These are phyloP conservation scores for Cosmorhoe ocellata DNA, from an alignment of 2,888 invertebrate genomes.

Conservation along the genomic window DNA sequence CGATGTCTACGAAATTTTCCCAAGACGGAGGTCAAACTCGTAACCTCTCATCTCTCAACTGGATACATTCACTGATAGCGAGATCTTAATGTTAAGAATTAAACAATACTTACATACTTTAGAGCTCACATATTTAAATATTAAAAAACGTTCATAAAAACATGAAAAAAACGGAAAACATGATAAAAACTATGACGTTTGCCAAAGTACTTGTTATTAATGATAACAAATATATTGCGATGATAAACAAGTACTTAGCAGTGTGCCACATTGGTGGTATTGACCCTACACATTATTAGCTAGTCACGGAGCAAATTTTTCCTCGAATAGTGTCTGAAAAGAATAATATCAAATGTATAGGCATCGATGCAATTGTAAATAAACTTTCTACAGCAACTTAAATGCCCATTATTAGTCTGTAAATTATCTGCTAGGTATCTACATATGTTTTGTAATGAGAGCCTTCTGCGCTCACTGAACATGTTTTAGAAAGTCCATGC, in stretches of 20 bases:
- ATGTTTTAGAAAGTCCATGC: slow-evolving; percentile 23
- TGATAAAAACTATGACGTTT: slow-evolving; percentile 20
- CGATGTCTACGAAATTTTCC: no score
- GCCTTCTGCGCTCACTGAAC: slow-evolving; percentile 8
- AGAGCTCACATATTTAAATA: slow-evolving; percentile 10
- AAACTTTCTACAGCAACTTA: neutral
- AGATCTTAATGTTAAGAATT: neutral
- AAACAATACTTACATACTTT: neutral
- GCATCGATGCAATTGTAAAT: neutral
- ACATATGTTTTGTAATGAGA: slow-evolving; percentile 16
- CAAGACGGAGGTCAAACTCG: no score
- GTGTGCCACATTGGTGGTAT: slow-evolving; percentile 33
- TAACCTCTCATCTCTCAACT: neutral
- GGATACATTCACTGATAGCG: neutral
- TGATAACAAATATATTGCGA: slow-evolving; percentile 13
- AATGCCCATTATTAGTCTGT: slow-evolving; percentile 12
- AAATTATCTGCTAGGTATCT: slow-evolving; percentile 4
- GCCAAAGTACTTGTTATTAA: slow-evolving; percentile 1
- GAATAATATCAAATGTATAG: neutral
- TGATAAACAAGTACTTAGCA: slow-evolving; percentile 9
- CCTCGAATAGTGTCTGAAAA: neutral
- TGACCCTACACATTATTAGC: slow-evolving; percentile 24
- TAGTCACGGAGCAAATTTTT: neutral
- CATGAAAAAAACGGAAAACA: slow-evolving; percentile 24
- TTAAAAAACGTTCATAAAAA: no score